Percentiles rank a stretch among this genome's conserved stretches.
Evolutionary conservation across 1,140 invertebrate species (phyloP).

Genomic region (Drosophila sproati): DNA sequence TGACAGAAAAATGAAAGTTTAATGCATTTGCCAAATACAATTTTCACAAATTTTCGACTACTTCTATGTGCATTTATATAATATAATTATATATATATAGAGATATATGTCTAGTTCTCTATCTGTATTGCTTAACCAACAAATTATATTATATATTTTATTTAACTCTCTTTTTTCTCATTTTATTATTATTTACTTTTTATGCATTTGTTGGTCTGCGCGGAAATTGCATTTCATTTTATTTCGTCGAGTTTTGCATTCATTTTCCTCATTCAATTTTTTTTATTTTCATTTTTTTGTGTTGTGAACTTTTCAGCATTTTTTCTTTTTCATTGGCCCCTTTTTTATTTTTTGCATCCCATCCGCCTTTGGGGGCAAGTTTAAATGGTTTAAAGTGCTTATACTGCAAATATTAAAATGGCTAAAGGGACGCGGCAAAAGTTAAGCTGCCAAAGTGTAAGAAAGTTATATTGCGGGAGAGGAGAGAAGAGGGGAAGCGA

Average conservation of each 20-base stretch:
- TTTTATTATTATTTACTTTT: constrained; percentile 27
- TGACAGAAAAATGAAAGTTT: constrained; percentile 84
- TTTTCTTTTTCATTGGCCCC: constrained; percentile 17
- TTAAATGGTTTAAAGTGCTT: constrained; percentile 78
- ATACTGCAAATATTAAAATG: constrained; percentile 75
- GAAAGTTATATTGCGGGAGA: constrained; percentile 25
- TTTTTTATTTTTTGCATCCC: constrained; percentile 38
- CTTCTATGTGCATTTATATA: constrained; percentile 19
- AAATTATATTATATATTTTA: constrained; percentile 16
- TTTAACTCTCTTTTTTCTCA: constrained; percentile 29
- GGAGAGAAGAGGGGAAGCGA: background rate
- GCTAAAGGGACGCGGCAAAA: constrained; percentile 45
- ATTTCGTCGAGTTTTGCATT: no score
- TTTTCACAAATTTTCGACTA: constrained; percentile 68
- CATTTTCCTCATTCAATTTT: constrained; percentile 11
- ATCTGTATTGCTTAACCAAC: background rate
- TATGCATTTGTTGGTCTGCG: constrained; percentile 70
- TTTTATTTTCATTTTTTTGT: constrained; percentile 15
- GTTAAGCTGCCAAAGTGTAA: constrained; percentile 64
- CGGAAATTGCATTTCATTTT: constrained; percentile 81
- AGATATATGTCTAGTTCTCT: background rate
- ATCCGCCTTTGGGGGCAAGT: constrained; percentile 56
- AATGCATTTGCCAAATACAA: constrained; percentile 84
- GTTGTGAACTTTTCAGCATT: constrained; percentile 23
- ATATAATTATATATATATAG: constrained; percentile 16